Conservation (phyloP, 2,888 invertebrate species). For the Automeris io region DNA sequence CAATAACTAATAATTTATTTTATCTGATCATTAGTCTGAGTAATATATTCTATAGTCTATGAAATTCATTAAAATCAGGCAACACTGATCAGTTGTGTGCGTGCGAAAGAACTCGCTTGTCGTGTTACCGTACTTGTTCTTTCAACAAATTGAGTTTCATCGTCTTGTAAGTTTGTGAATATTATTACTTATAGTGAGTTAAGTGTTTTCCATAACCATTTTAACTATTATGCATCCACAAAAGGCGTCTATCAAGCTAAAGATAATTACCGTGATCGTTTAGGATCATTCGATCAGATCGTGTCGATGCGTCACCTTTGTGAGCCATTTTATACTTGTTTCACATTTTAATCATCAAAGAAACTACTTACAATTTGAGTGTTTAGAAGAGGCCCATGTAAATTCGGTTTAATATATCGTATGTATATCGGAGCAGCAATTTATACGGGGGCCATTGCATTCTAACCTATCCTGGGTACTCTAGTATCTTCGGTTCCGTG, state of each 20-base stretch:
- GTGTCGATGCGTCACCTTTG: slow-evolving; percentile 76
- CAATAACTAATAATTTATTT: too few species aligned
- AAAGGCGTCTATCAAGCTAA: slow-evolving; percentile 5
- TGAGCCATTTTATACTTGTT: slow-evolving; percentile 69
- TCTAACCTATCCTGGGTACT: slow-evolving; percentile 43
- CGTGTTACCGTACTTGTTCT: slow-evolving; percentile 70
- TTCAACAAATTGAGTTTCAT: slow-evolving; percentile 72
- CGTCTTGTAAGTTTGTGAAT: slow-evolving; percentile 74
- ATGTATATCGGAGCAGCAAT: not conserved
- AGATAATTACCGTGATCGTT: slow-evolving; percentile 30
- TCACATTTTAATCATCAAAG: slow-evolving; percentile 35
- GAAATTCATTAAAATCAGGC: too few species aligned
- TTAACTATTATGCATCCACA: slow-evolving; percentile 24
- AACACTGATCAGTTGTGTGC: slow-evolving; percentile 47
- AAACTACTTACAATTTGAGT: slow-evolving; percentile 9
- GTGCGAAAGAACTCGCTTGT: slow-evolving; percentile 65
- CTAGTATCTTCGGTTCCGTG: slow-evolving; percentile 17
- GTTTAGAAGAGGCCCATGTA: not conserved
- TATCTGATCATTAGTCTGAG: too few species aligned
- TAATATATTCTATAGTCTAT: too few species aligned
- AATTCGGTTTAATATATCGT: not conserved
- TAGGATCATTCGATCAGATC: slow-evolving; percentile 67
- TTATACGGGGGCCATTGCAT: slow-evolving; percentile 20
- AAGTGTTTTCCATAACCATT: slow-evolving; percentile 30
- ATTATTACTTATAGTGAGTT: slow-evolving; percentile 51